Conservation (phyloP, 1,140 invertebrate species). For the Bathynomus jamesi region DNA sequence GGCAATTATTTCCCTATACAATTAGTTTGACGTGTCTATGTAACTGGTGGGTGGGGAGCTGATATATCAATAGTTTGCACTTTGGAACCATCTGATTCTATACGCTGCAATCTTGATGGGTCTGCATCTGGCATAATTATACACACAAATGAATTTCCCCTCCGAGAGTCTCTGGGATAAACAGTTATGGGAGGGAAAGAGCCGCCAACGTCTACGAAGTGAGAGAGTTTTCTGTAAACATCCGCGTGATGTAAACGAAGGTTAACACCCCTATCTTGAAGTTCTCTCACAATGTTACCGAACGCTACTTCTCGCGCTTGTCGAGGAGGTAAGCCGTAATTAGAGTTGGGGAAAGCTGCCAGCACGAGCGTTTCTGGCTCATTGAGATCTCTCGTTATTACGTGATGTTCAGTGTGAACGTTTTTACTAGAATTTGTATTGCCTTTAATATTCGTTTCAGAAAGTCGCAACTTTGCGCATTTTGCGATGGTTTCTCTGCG, state of each 20-base stretch:
- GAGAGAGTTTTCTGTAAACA: constrained; percentile 66
- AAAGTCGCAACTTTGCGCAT: constrained; percentile 65
- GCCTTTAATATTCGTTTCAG: constrained; percentile 12
- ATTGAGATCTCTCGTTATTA: constrained; percentile 43
- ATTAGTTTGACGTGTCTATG: too few relatives aligned
- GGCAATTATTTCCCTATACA: too few relatives aligned
- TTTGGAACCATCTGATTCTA: constrained; percentile 54
- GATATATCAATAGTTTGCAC: constrained; percentile 58
- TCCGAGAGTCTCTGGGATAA: constrained; percentile 67
- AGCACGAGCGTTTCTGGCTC: constrained; percentile 64
- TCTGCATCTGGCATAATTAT: constrained; percentile 82
- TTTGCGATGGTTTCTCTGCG: constrained; percentile 76
- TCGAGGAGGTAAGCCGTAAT: constrained; percentile 49
- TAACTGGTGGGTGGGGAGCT: not conserved
- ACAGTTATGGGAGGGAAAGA: constrained; percentile 81
- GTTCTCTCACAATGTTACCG: constrained; percentile 67
- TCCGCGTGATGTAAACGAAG: constrained; percentile 69
- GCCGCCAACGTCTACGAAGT: constrained; percentile 70
- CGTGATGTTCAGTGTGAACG: not conserved
- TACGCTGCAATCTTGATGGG: constrained; percentile 54
- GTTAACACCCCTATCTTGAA: constrained; percentile 66
- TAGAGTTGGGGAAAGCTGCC: constrained; percentile 58
- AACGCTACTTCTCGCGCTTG: constrained; percentile 67
- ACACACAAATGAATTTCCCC: constrained; percentile 79
- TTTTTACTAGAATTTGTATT: not conserved